A percentile compares a stretch with the other conserved stretches of the same genome.
These are phyloP conservation scores for Neodontobutis hainanensis DNA, from an alignment of 2,113 vertebrate species.

Conservation along the genomic window DNA sequence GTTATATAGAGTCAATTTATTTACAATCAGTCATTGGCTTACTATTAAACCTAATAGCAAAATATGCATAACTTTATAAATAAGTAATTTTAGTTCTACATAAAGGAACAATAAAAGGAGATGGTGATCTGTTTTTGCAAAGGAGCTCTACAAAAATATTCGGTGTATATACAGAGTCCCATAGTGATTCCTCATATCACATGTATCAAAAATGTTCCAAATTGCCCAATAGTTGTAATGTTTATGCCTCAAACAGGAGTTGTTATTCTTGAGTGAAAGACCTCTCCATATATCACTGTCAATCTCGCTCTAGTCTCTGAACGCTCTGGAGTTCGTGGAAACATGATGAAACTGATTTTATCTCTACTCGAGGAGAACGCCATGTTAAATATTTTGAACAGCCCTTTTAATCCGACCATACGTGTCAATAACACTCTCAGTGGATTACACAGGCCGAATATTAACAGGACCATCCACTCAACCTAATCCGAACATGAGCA, in stretches of 20 bases:
- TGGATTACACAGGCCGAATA: not conserved
- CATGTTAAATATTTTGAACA: not conserved
- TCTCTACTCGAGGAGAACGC: not conserved
- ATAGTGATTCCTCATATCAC: no score
- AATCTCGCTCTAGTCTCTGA: not conserved
- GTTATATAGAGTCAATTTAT: no score
- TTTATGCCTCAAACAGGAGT: not conserved
- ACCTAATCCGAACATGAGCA: not conserved
- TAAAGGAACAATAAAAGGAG: no score
- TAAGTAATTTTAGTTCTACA: no score
- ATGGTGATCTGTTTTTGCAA: no score
- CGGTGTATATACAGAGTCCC: no score
- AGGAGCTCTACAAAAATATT: no score
- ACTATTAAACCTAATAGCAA: no score
- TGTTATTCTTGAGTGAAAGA: not conserved
- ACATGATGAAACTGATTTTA: not conserved
- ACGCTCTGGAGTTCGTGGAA: not conserved
- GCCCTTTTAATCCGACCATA: no score
- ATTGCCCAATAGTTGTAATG: no score
- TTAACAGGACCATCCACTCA: not conserved
- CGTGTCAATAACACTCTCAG: not conserved
- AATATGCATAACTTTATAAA: no score
- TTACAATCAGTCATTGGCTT: no score
- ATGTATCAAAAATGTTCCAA: not conserved
- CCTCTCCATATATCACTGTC: not conserved